Evolutionary conservation across 1,140 invertebrate species (phyloP), one percentile per base, ranked within the genome.

Genomic region (Drosophila simulans): DNA sequence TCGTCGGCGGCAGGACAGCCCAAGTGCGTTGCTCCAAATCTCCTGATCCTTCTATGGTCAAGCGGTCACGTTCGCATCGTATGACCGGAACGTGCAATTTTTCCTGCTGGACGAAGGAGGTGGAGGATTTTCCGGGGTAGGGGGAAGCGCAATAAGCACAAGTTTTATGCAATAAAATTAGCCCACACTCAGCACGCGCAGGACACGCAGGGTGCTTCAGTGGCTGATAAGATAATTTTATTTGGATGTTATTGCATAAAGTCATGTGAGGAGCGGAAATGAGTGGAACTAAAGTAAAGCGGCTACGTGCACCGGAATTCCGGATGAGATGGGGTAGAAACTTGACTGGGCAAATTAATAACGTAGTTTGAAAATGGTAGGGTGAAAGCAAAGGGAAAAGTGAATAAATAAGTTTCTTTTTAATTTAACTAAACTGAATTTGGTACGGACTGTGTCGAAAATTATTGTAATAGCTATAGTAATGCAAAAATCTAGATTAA

Each of bases 81-180:
- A 88, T 89, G 84, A 83, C 84, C 84, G 76, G 62, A 76, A 88
- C 83, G 83, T 88, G 83, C 80, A 89, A 76, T 89, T 83, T 79
- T 82, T 77, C 12, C n/a, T 34, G 4, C 48, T 13, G 3, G 17
- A 22, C 22, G 48, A 7, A 42, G 51, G 34, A 13, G 54, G 51
- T 34, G 51, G 34, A 11, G 54, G 51, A 5, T 0, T 53, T 58
- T 51, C 43, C 52, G 43, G 69, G 54, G 48, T 20, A 56, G 54
- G 53, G 60, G 58, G 52, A 34, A 57, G 59, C 56, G 70, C 80
- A 88, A 88, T 89, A 77, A 88, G 83, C 84, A 80, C 84, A 83
- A 88, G 84, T 89, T 89, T 80, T 83, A 77, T 88, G 83, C 76
- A 89, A 88, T 88, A 89, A 88, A 88, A 88, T 88, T 88, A 88